Evolutionary conservation across 2,888 invertebrate genomes (phyloP), one percentile per base, ranked within the genome.

Genomic region (Microctonus hyperodae): DNA sequence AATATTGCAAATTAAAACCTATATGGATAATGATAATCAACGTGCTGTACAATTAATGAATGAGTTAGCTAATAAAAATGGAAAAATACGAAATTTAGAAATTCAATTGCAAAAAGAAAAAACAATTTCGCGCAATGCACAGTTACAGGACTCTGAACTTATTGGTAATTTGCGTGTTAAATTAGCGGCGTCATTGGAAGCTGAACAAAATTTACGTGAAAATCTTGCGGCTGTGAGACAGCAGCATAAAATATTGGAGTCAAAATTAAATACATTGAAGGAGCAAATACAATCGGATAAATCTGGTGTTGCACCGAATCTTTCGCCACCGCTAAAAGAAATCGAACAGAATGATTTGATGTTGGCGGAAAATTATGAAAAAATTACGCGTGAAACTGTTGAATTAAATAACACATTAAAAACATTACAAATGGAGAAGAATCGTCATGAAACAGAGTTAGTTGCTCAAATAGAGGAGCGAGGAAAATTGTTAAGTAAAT

Each of bases 141-240:
- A 79, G 22, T 64, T 73, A 25, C 78, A 82, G 33, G 80, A 83
- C 57, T 76, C 80, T 1, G 79, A 81, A 25, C 67, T 82, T 2
- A 80, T 83, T n/a, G 71, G 69, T 6, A 71, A 70, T 31, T 67
- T 85, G 50, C 78, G 83, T 56, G 74, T 76, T 28, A 79, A 83
- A 55, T 67, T 93, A 5, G 90, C 92, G 72, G 86, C 87, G 0
- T 88, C 90, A 0, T 84, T 92, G 78, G 87, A 88, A 51, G 87
- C 88, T 0, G 91, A 92, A 75, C 85, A 88, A 44, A 88, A 90
- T 72, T 81, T 91, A 37, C 89, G 90, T 72, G 87, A 88, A 59
- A 82, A 88, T 7, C 83, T 91, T 50, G 87, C 88, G 53, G 81
- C 85, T 31, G 86, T 89, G 72, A 83, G 86, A 1, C 85, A 87